Conservation (phyloP, 2,797 vertebrate genomes). For the Myotis pilosus region DNA sequence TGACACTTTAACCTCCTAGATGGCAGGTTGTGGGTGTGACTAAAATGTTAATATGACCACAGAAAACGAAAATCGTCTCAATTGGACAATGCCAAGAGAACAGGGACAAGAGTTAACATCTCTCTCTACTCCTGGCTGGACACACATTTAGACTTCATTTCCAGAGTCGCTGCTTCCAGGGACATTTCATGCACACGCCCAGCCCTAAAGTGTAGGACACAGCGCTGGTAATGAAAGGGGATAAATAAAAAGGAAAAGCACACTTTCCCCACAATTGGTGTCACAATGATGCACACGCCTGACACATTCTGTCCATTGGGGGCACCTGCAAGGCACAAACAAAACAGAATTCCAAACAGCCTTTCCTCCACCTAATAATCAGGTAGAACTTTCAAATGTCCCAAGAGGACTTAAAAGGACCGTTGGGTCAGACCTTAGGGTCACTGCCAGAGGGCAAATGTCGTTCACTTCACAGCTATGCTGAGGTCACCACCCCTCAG, state of each 20-base stretch:
- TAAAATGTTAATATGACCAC: accelerated
- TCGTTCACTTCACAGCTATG: too few relatives aligned
- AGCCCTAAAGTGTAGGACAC: neutral
- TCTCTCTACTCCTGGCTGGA: neutral
- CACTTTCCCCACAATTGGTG: neutral
- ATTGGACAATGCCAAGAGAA: too few relatives aligned
- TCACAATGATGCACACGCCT: accelerated
- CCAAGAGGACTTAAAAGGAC: accelerated
- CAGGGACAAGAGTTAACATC: accelerated
- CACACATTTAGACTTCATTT: neutral
- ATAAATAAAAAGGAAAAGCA: neutral
- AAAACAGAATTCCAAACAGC: neutral
- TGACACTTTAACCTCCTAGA: neutral
- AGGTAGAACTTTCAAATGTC: neutral
- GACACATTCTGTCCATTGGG: neutral
- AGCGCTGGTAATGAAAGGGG: neutral
- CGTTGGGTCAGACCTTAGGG: accelerated
- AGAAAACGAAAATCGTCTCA: accelerated
- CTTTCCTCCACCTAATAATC: accelerated
- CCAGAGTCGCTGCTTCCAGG: too few relatives aligned
- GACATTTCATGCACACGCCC: accelerated
- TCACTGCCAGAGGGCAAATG: neutral
- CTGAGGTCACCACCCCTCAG: neutral
- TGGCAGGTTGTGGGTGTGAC: accelerated
- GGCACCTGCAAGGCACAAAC: neutral